Percentiles rank a stretch among this genome's conserved stretches.
Evolutionary conservation across 2,113 vertebrate species (phyloP).

Genomic region (Fregata magnificens): DNA sequence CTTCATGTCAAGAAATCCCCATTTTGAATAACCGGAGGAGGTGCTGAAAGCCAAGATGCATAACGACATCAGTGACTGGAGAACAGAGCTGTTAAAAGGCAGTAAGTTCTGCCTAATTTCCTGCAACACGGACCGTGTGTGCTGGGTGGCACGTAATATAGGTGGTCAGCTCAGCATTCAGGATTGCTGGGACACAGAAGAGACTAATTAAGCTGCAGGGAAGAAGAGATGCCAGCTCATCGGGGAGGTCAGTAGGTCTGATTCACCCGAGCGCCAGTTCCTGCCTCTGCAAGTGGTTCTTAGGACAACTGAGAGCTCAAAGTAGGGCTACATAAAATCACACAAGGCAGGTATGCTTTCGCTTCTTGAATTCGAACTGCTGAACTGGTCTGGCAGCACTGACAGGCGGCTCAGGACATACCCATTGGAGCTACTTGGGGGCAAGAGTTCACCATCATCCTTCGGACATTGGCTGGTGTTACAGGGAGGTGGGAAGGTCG

Average conservation of each 20-base stretch:
- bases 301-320: neutral
- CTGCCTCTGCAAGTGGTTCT: neutral
- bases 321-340: neutral
- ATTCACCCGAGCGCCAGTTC: fast-evolving
- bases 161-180: neutral
- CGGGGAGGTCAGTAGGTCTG: fast-evolving
- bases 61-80: neutral
- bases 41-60: neutral
- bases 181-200: neutral
- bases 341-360: neutral
- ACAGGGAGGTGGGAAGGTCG: neutral
- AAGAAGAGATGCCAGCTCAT: neutral
- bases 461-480: fast-evolving
- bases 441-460: fast-evolving
- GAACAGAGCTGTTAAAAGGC: neutral
- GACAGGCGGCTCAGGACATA: neutral
- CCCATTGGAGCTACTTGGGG: neutral
- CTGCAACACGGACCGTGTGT: neutral
- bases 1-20: neutral
- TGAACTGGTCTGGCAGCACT: neutral
- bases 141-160: neutral
- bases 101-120: neutral
- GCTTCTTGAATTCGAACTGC: neutral
- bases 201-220: neutral
- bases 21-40: neutral